These are phyloP conservation scores for Meandrina meandrites DNA, from an alignment of 92 coral and sea anemone species.

Conservation along the genomic window DNA sequence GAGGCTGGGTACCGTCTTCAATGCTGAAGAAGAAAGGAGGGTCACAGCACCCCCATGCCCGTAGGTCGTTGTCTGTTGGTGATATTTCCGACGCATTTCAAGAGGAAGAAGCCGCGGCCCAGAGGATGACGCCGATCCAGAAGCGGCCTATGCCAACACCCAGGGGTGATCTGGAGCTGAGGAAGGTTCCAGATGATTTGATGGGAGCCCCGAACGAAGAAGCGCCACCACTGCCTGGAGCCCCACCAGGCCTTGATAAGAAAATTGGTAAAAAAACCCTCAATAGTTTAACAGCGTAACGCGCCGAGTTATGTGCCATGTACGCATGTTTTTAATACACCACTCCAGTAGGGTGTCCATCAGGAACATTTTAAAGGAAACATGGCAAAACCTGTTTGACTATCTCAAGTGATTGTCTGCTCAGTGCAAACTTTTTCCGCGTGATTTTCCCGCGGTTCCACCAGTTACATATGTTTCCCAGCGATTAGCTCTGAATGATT, in stretches of 20 bases:
- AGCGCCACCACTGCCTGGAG: slow-evolving; percentile 46
- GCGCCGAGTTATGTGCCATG: too few relatives aligned
- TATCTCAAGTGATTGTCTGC: background rate
- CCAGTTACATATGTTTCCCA: background rate
- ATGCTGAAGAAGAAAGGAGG: slow-evolving; percentile 48
- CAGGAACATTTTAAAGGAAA: too few relatives aligned
- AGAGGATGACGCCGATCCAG: background rate
- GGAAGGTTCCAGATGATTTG: slow-evolving; percentile 1
- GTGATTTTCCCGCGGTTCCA: background rate
- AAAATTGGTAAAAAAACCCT: background rate
- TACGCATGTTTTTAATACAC: too few relatives aligned
- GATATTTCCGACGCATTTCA: slow-evolving; percentile 28
- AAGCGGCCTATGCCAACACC: slow-evolving; percentile 42
- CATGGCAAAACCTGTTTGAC: too few relatives aligned
- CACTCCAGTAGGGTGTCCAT: too few relatives aligned
- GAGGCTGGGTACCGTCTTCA: slow-evolving; percentile 82
- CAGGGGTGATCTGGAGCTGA: slow-evolving; percentile 26
- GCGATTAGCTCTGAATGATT: background rate
- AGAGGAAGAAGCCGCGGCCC: slow-evolving; percentile 29
- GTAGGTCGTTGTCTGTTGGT: slow-evolving; percentile 44
- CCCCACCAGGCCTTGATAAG: background rate
- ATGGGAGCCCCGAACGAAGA: slow-evolving; percentile 14
- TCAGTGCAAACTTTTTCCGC: too few relatives aligned
- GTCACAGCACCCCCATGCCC: background rate
- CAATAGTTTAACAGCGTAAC: background rate